These are phyloP conservation scores for Cladorhizidae sp. DNA, from an alignment of 37 sponge, comb jelly and placozoan species.

Conservation along the genomic window DNA sequence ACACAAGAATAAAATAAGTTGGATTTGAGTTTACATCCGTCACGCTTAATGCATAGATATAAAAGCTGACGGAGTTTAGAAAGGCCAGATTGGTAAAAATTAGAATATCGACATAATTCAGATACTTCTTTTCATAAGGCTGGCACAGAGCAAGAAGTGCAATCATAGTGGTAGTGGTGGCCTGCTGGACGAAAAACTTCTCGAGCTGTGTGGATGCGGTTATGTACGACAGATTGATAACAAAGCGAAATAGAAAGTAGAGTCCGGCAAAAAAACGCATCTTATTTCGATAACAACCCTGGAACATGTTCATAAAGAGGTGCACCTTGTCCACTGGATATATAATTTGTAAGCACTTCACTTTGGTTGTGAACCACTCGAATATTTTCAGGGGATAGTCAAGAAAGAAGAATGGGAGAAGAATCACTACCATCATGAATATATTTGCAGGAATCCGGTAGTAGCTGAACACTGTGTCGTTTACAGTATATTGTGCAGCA, in stretches of 20 bases:
- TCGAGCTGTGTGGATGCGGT: conserved; percentile 19
- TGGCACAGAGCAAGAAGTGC: conserved; percentile 33
- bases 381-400: conserved; percentile 34
- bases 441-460: conserved; percentile 32
- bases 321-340: conserved; percentile 9
- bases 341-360: neutral
- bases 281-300: conserved; percentile 69
- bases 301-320: conserved; percentile 55
- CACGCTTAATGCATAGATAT: neutral
- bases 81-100: conserved; percentile 50
- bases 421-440: conserved; percentile 33
- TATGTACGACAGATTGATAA: conserved; percentile 40
- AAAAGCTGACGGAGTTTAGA: neutral
- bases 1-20: neutral
- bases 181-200: conserved; percentile 29
- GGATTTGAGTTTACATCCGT: neutral
- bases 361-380: conserved; percentile 8
- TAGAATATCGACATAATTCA: conserved; percentile 52
- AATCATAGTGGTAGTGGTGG: conserved; percentile 13
- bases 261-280: conserved; percentile 76
- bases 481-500: conserved; percentile 9
- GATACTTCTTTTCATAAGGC: conserved; percentile 58
- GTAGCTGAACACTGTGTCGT: neutral
- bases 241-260: conserved; percentile 58
- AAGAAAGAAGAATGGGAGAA: conserved; percentile 63